Evolutionary conservation across 2,113 vertebrate genomes (phyloP).

Genomic region (Dolichallabes microphthalmus): DNA sequence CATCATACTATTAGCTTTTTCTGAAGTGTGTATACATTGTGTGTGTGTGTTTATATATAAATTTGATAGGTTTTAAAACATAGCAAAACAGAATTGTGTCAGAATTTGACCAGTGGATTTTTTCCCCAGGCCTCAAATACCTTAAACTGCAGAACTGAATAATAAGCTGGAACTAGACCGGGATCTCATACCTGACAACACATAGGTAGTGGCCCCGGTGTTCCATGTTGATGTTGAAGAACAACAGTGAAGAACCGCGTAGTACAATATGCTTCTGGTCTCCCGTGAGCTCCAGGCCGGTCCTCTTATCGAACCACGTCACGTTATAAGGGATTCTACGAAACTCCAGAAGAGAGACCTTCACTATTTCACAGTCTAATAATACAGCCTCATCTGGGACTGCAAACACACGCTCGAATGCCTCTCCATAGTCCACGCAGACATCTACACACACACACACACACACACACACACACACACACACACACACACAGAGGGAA

Average conservation of each 20-base stretch:
- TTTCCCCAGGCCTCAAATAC: no score
- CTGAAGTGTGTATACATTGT: no score
- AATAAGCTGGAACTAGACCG: not conserved
- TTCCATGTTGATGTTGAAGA: constrained; percentile 70
- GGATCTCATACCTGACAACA: constrained; percentile 70
- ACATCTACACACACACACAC: constrained; percentile 56
- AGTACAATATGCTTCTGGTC: constrained; percentile 66
- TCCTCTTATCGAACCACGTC: constrained; percentile 76
- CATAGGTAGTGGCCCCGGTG: constrained; percentile 78
- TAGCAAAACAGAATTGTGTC: no score
- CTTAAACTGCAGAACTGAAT: no score
- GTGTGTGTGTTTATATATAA: no score
- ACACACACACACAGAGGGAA: not conserved
- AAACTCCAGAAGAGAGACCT: constrained; percentile 44
- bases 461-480: not conserved
- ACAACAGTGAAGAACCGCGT: constrained; percentile 72
- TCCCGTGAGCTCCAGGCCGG: constrained; percentile 55
- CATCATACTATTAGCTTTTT: no score
- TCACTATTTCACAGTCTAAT: constrained; percentile 62
- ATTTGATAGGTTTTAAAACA: no score
- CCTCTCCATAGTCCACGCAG: constrained; percentile 55
- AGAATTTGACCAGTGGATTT: no score
- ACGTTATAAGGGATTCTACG: constrained; percentile 62
- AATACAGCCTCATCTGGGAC: constrained; percentile 64
- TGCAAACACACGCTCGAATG: constrained; percentile 60